Evolutionary conservation across 2,113 vertebrate genomes (phyloP).

Genomic region (Mastomys natalensis): DNA sequence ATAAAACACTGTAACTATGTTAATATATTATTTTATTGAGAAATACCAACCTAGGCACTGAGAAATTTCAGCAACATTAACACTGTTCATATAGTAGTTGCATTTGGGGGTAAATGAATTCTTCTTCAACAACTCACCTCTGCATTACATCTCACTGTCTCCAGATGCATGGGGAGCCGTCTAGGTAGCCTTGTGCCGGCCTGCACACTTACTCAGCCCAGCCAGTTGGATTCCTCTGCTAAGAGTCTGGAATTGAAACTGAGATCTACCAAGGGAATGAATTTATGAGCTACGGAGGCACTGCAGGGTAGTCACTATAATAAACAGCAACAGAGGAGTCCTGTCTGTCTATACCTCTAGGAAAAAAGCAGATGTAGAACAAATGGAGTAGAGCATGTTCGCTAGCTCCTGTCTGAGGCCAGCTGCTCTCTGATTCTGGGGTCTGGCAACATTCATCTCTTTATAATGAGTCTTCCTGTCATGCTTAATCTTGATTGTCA

Average conservation of each 20-base stretch:
- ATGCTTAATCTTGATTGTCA: neutral
- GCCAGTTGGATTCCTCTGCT: neutral
- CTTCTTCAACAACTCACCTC: neutral
- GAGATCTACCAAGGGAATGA: neutral
- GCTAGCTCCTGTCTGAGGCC: neutral
- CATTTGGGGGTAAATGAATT: neutral
- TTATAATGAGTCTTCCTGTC: neutral
- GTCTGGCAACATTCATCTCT: neutral
- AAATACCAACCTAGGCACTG: neutral
- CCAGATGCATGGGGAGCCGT: neutral
- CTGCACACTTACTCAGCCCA: neutral
- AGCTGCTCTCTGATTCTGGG: conserved; percentile 11
- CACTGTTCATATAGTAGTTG: neutral
- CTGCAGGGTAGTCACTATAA: neutral
- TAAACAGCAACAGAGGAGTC: conserved; percentile 4
- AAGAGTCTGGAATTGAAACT: neutral
- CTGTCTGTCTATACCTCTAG: neutral
- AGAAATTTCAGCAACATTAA: conserved; percentile 32
- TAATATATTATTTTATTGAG: neutral
- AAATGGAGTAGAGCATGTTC: no score
- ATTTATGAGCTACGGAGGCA: neutral
- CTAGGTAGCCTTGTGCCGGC: neutral
- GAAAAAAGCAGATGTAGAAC: neutral
- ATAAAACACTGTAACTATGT: neutral
- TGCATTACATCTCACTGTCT: neutral